Evolutionary conservation across 1,140 invertebrate genomes (phyloP), one percentile per base, ranked within the genome.

Genomic region (Bicyclus anynana): DNA sequence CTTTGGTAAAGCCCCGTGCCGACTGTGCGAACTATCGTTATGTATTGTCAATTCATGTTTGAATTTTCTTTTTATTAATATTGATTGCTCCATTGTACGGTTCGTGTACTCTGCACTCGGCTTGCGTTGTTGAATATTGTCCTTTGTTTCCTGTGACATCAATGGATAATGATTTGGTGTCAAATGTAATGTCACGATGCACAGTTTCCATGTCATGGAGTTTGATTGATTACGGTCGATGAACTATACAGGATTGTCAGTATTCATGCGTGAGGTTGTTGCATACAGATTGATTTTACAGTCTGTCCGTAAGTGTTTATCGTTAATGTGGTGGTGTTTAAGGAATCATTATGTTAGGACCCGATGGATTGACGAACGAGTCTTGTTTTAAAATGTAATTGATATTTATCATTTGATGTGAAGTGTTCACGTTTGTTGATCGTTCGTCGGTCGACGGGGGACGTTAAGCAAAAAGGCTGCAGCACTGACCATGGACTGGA

Each of bases 291-390:
- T 23, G 2, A 7, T 23, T 23, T 23, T 7, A 2, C 3, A 23
- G 62, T 61, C 53, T 49, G 59, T 51, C 46, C 40, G 47, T 61
- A 26, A 42, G 48, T 59, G 27, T 20, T 5, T 33, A 4, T 33
- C 18, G 6, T 12, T 44, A 52, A 35, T 38, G 62, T 33, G 44
- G 26, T 56, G 52, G 51, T 14, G 10, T 23, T 40, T n/a, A 44
- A 17, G 42, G 42, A 44, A 44, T 21, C 42, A 21, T 20, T 38
- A 40, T 16, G 13, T 40, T 18, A 35, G 17, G 23, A 18, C 50
- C 50, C 44, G 44, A 42, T 65, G 66, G 47, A 62, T 62, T 50
- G 14, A 70, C 67, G 67, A 69, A 62, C 55, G 61, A 59, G 14
- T 49, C 35, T 59, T 57, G 49, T 53, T 64, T 59, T 53, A 33